phyloP scores from a whole-genome alignment of 1,140 invertebrate genomes.

The Eumeta japonica region DNA sequence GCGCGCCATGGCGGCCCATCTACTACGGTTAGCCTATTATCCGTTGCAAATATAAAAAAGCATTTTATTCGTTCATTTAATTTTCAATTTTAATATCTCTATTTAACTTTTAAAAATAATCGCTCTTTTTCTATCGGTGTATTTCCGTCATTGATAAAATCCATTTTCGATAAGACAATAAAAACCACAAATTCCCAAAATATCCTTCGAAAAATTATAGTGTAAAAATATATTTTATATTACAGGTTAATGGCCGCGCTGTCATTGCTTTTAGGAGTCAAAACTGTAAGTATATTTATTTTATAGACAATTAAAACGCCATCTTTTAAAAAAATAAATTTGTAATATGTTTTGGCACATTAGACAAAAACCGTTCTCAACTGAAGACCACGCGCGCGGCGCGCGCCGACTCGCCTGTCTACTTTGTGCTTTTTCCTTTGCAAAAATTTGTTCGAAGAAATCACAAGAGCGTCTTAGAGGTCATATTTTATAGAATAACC shows the following conservation, averaged over 20 bases:
- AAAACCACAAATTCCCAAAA: background rate
- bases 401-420: conserved; percentile 29
- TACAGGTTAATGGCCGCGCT: conserved; percentile 36
- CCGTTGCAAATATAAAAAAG: background rate
- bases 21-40: conserved; percentile 37
- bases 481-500: no score
- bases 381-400: conserved; percentile 16
- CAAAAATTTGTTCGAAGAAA: conserved; percentile 12
- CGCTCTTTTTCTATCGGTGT: no score
- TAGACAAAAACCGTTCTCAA: conserved; percentile 30
- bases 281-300: conserved; percentile 29
- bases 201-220: background rate
- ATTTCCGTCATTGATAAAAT: no score
- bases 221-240: background rate
- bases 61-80: background rate
- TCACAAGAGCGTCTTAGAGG: background rate
- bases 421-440: conserved; percentile 39
- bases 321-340: conserved; percentile 7
- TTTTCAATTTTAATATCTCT: background rate
- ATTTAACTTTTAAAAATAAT: background rate
- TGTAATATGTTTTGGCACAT: conserved; percentile 11
- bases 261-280: conserved; percentile 31
- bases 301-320: background rate
- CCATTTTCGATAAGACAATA: no score
- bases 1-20: conserved; percentile 51